These are phyloP conservation scores for Aramus guarauna DNA, from an alignment of 2,113 vertebrate genomes.

Conservation along the genomic window DNA sequence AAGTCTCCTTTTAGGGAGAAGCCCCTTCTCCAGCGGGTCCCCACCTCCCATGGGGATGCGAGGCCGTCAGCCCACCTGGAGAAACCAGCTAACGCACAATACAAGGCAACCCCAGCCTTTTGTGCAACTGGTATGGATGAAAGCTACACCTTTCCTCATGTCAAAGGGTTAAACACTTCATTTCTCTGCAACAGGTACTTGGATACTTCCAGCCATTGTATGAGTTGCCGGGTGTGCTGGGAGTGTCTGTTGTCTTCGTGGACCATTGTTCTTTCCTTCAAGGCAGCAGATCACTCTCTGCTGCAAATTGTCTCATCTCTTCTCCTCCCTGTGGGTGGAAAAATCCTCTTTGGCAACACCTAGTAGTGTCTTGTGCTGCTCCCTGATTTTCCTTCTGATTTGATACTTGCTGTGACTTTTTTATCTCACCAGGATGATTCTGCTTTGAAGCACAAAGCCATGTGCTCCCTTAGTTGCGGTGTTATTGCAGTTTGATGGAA, in stretches of 20 bases:
- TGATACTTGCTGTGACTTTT: background rate
- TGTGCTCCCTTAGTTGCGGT: background rate
- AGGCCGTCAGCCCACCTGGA: background rate
- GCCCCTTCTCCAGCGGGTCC: background rate
- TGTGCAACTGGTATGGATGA: background rate
- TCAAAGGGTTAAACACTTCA: background rate
- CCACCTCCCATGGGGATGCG: rapidly evolving
- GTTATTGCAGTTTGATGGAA: background rate
- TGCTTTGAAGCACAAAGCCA: background rate
- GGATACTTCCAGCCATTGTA: background rate
- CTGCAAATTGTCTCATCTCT: background rate
- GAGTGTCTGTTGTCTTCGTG: background rate
- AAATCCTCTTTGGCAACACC: background rate
- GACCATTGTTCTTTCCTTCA: background rate
- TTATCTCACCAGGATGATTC: background rate
- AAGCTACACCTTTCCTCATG: background rate
- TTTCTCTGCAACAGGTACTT: background rate
- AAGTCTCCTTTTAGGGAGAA: background rate
- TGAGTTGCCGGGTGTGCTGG: background rate
- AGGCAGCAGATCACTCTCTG: background rate
- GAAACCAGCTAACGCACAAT: background rate
- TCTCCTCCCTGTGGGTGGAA: background rate
- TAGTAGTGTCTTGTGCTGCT: background rate
- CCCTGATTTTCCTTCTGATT: background rate
- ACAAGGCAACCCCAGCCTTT: background rate